phyloP scores from a whole-genome alignment of 2,888 invertebrate species.

The Pecten maximus region DNA sequence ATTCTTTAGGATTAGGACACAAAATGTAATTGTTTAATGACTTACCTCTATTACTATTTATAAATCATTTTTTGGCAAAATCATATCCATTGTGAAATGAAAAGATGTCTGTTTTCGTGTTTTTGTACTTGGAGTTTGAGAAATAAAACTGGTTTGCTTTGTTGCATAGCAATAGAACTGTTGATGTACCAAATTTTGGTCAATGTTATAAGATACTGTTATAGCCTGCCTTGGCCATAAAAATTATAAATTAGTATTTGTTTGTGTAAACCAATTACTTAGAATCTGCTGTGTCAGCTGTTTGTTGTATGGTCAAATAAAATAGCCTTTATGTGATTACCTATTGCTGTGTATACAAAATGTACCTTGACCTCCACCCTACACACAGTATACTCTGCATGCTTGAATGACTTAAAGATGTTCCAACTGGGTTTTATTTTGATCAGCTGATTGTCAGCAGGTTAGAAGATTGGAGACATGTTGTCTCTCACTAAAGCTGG shows the following conservation, averaged over 20 bases:
- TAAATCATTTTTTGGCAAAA: too few species aligned
- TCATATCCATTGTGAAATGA: too few species aligned
- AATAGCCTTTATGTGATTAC: background rate
- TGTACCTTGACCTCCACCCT: background rate
- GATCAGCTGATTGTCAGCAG: conserved; percentile 25
- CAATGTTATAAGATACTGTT: background rate
- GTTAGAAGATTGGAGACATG: background rate
- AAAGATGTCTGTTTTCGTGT: too few species aligned
- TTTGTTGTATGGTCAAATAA: background rate
- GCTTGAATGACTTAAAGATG: conserved; percentile 26
- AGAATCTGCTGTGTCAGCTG: conserved; percentile 20
- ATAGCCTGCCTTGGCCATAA: background rate
- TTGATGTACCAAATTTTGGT: too few species aligned
- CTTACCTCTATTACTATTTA: too few species aligned
- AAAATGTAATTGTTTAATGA: too few species aligned
- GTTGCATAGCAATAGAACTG: too few species aligned
- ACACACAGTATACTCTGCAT: background rate
- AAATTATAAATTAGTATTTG: too few species aligned
- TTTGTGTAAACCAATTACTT: background rate
- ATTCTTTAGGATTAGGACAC: too few species aligned
- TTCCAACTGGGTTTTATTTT: background rate
- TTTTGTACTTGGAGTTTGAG: too few species aligned
- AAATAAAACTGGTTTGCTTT: too few species aligned
- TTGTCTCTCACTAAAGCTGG: background rate
- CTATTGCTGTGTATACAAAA: background rate